Base-by-base conservation (phyloP, 2,888 invertebrate genomes). In the Oithona nana region DNA sequence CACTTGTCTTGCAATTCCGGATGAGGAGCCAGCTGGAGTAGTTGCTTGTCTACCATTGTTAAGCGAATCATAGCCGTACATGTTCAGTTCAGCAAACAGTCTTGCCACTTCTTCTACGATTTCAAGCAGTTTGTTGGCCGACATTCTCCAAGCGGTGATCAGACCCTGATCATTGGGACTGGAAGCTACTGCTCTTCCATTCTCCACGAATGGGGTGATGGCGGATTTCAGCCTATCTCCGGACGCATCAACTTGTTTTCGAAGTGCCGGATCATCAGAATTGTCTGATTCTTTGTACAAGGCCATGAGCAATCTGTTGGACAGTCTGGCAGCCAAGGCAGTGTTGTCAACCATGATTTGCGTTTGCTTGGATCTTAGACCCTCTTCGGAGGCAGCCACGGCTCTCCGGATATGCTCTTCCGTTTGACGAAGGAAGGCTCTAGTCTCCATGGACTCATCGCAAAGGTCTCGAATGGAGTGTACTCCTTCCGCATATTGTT, bases 231-330 rank as follows among this genome's bases (percentile, higher is more conserved):
- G 39, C n/a, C 26, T 28, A 16, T 62, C 62, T 48, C 54, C 62
- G 28, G 59, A 48, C 16, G 49, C 24, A 13, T 48, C 28, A 22
- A 59, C 59, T 28, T 49, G 59, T 24, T 13, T 48, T 3, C 49
- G 49, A 24, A 59, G 59, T 16, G 20, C 16, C 13, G 48, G 49
- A 59, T 59, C 59, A 8, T 59, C 97, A 0, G 92, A 93, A 75
- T 99, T 99, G 70, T 98, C 97, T 48, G 92, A 88, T 74, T 98
- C 98, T 68, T 90, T 86, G 68, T 94, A 92, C 58, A 94, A 95
- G 24, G 97, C 92, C 68, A 95, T 81, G 54, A 95, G 79, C 2
- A 98, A 94, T 57, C 97, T 82, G 75, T 97, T 95, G 3, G 94
- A 93, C 6, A 97, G 75, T 62, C 97, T 22, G 29, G 61, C 61